Conservation (phyloP, 2,113 vertebrate genomes). For the Amblyopsis rosae region DNA sequence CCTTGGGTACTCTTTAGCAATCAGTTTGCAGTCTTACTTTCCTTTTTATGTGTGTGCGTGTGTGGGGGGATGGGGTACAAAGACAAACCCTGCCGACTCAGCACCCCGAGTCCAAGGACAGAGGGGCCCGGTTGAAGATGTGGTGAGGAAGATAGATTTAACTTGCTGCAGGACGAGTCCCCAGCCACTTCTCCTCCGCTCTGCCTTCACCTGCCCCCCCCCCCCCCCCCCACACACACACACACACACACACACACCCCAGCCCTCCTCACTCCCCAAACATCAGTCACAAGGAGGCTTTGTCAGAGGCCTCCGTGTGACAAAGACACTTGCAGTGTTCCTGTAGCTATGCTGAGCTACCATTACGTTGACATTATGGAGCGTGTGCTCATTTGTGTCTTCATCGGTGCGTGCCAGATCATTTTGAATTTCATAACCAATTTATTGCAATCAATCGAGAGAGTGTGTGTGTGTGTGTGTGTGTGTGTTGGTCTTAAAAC, state of each 20-base stretch:
- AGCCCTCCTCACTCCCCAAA: background rate
- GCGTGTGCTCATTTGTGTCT: background rate
- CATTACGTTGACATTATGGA: slow-evolving; percentile 11
- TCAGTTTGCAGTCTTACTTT: slow-evolving; percentile 65
- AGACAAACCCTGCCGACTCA: slow-evolving; percentile 67
- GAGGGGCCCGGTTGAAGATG: slow-evolving; percentile 54
- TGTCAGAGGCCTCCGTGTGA: slow-evolving; percentile 17
- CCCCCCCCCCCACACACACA: too few relatives aligned
- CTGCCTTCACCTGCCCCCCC: slow-evolving; percentile 49
- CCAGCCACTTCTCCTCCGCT: slow-evolving; percentile 49
- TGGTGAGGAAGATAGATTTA: slow-evolving; percentile 67
- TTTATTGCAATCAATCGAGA: background rate
- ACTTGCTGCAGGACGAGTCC: slow-evolving; percentile 59
- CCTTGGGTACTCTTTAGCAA: slow-evolving; percentile 65
- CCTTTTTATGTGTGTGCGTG: background rate
- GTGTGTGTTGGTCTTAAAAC: background rate
- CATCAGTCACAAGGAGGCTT: slow-evolving; percentile 44
- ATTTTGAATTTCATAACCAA: too few relatives aligned
- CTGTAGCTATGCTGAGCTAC: slow-evolving; percentile 21
- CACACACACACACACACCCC: slow-evolving; percentile 14
- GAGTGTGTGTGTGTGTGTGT: background rate
- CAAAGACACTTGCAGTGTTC: background rate
- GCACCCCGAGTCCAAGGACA: slow-evolving; percentile 62
- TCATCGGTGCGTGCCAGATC: background rate
- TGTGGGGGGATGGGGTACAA: slow-evolving; percentile 35